phyloP scores from a whole-genome alignment of 2,797 vertebrate genomes.

The Cichlasoma orientale region DNA sequence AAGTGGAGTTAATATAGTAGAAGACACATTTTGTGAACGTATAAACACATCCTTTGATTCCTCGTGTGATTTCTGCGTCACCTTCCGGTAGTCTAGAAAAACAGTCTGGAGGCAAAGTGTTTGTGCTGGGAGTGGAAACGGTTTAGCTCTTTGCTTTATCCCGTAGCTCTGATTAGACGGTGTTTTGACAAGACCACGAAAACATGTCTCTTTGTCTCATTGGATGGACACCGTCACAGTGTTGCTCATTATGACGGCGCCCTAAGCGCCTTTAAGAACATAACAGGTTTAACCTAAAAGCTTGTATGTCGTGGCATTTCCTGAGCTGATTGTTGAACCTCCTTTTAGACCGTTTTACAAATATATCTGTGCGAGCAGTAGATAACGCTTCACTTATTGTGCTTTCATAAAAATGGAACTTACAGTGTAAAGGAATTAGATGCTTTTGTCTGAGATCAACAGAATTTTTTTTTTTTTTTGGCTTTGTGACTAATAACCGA shows the following conservation, averaged over 20 bases:
- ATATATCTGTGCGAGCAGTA: background rate
- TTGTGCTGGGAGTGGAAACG: constrained; percentile 12
- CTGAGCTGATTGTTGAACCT: constrained; percentile 44
- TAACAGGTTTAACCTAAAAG: constrained; percentile 82
- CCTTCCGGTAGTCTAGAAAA: constrained; percentile 1
- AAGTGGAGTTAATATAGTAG: constrained; percentile 35
- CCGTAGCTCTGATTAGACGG: background rate
- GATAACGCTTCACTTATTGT: no score
- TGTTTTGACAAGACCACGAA: constrained; percentile 57
- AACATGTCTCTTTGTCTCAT: constrained; percentile 53
- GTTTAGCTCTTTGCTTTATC: constrained; percentile 37
- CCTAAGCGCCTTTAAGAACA: constrained; percentile 79
- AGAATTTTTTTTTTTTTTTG: background rate
- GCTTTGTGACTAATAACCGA: background rate
- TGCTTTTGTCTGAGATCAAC: background rate
- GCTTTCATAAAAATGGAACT: background rate
- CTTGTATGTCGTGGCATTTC: constrained; percentile 73
- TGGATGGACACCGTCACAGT: constrained; percentile 43
- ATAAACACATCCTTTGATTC: background rate
- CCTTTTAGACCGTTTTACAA: constrained; percentile 33
- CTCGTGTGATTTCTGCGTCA: background rate
- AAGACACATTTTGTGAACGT: constrained; percentile 2
- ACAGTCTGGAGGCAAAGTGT: constrained; percentile 2
- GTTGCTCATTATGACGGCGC: constrained; percentile 29
- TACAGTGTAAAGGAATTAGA: background rate